phyloP scores from a whole-genome alignment of 2,797 vertebrate genomes.

The Fistularia tabacaria region DNA sequence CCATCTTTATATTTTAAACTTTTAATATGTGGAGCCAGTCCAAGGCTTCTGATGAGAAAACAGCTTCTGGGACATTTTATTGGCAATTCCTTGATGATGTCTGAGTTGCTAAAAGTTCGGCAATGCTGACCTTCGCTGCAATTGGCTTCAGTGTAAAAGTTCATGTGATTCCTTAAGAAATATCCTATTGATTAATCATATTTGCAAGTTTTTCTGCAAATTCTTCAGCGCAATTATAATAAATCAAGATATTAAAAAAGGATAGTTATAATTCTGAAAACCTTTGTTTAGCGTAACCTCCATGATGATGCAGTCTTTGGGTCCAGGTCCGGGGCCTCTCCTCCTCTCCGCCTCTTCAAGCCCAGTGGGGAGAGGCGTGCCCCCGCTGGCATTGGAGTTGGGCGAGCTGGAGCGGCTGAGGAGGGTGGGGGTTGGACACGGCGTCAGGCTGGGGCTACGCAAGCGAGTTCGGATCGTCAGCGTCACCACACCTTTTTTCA shows the following conservation, averaged over 20 bases:
- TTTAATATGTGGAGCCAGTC: no score
- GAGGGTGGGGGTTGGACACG: slow-evolving; percentile 86
- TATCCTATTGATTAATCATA: no score
- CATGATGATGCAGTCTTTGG: slow-evolving; percentile 94
- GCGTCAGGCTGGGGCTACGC: slow-evolving; percentile 90
- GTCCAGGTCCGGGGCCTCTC: slow-evolving; percentile 76
- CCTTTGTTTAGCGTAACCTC: slow-evolving; percentile 88
- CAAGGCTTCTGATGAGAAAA: no score
- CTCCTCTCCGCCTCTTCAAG: slow-evolving; percentile 73
- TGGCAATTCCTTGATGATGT: no score
- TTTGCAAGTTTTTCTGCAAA: no score
- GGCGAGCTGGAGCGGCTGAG: slow-evolving; percentile 89
- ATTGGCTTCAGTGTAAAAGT: no score
- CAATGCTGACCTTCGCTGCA: no score
- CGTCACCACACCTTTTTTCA: slow-evolving; percentile 92
- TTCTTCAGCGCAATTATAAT: no score
- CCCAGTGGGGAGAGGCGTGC: slow-evolving; percentile 35
- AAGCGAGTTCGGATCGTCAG: slow-evolving; percentile 90
- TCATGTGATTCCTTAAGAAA: no score
- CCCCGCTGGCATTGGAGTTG: slow-evolving; percentile 78
- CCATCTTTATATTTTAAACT: no score
- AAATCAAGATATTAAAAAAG: not conserved
- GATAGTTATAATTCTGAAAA: not conserved
- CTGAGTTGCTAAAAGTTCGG: no score
- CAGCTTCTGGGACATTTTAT: no score